Base-by-base conservation (phyloP, 2,888 invertebrate species). In the Eristalis arbustorum region DNA sequence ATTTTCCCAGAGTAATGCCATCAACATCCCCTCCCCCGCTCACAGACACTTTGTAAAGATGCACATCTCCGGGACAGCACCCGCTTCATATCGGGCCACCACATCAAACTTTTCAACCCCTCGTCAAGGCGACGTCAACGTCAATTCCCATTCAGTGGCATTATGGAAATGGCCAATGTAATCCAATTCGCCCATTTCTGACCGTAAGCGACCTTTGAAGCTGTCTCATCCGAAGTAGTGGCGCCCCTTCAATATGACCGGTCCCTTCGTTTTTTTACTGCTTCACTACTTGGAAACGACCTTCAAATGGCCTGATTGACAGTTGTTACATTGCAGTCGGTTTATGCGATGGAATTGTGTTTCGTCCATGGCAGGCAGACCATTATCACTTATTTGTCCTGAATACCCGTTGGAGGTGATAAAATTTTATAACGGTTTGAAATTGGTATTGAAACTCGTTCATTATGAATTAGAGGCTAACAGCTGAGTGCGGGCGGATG, bases 91-190 rank as follows among this genome's bases (percentile, higher is more conserved):
- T 79, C 79, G 74, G 62, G 62, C 62, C 68, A 69, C 68, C 68
- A 64, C 73, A 73, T 81, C 81, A 81, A 62, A 63, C 67, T 74
- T 68, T 40, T 72, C 62, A 64, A 73, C 67, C 81, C 82, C 64
- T 62, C 31, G 49, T 49, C 49, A 49, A 49, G 18, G 49, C 49
- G 18, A 69, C 73, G 73, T 85, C 85, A 85, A 71, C 82, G 85
- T 82, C 85, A 82, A 85, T 85, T 74, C 77, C 77, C 61, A 82
- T 85, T 85, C 85, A 85, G 73, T 82, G 71, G 63, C 76, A 77
- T 82, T 85, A 74, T 74, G 68, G 69, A 85, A 85, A 82, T 82
- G 68, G 49, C 73, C 82, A 82, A 82, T 77, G 82, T 85, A 82
- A 82, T 74, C 77, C 56, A 62, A 82, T 82, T 71, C 73, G 18